Evolutionary conservation across 2,113 vertebrate species (phyloP).

Genomic region (Campylorhamphus procurvoides): DNA sequence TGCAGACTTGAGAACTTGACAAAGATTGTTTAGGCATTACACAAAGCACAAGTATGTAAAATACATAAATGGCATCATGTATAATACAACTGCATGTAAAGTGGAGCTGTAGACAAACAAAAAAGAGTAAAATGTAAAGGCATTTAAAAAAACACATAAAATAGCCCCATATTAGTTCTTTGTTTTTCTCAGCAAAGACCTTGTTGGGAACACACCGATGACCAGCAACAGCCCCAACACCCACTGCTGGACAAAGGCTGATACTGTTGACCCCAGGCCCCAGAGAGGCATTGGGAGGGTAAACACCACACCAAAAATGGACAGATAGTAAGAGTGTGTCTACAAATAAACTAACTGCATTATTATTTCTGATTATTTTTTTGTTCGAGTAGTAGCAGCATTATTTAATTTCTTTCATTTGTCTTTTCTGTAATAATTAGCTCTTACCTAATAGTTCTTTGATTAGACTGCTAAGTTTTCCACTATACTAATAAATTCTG

Average conservation of each 20-base stretch:
- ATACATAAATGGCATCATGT: neutral
- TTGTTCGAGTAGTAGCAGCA: neutral
- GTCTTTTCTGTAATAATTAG: neutral
- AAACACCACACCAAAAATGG: neutral
- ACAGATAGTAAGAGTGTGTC: neutral
- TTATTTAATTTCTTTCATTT: neutral
- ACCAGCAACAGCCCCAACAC: accelerated
- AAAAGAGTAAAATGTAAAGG: neutral
- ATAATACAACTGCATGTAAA: neutral
- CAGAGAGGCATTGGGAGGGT: neutral
- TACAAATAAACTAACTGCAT: neutral
- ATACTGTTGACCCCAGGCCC: accelerated
- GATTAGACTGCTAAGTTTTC: neutral
- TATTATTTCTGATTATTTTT: neutral
- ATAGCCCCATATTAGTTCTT: neutral
- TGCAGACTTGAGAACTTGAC: neutral
- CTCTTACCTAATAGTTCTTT: neutral
- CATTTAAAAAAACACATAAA: neutral
- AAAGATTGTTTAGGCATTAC: neutral
- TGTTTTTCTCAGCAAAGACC: neutral
- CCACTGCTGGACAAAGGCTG: neutral
- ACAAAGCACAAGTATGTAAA: neutral
- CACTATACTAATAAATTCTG: neutral
- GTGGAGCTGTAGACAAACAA: neutral
- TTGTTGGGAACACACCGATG: neutral